phyloP scores from a whole-genome alignment of 2,113 vertebrate species.

The Dascyllus trimaculatus region DNA sequence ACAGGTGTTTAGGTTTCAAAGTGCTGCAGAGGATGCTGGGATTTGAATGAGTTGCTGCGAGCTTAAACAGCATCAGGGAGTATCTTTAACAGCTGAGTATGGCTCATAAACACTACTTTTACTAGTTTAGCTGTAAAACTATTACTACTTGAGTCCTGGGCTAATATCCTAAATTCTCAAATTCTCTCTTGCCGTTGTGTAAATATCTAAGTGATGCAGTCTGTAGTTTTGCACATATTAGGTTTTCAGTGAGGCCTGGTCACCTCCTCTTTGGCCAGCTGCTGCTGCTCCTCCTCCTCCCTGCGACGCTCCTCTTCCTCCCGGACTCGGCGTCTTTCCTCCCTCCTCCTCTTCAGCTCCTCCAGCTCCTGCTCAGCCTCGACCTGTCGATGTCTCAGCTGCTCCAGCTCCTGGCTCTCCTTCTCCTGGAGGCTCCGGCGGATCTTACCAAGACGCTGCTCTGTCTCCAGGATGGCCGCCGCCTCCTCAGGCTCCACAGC shows the following conservation, averaged over 20 bases:
- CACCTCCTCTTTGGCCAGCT: slow-evolving; percentile 85
- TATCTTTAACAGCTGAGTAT: neutral
- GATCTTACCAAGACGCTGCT: slow-evolving; percentile 86
- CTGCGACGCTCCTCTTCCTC: slow-evolving; percentile 76
- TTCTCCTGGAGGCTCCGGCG: slow-evolving; percentile 76
- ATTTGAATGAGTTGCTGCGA: too few relatives aligned
- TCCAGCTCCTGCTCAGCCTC: slow-evolving; percentile 83
- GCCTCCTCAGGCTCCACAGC: slow-evolving; percentile 67
- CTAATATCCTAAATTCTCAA: neutral
- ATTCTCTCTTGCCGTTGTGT: neutral
- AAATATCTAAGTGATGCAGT: neutral
- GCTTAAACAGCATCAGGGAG: neutral
- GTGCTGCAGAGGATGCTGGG: too few relatives aligned
- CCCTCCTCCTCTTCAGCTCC: slow-evolving; percentile 81
- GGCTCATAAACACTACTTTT: neutral
- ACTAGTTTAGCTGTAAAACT: neutral
- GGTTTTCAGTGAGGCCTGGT: neutral
- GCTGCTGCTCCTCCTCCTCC: slow-evolving; percentile 77
- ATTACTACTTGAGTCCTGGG: too few relatives aligned
- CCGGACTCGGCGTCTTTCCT: slow-evolving; percentile 72
- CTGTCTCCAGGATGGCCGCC: slow-evolving; percentile 68
- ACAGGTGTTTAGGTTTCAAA: too few relatives aligned
- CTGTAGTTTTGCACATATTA: neutral
- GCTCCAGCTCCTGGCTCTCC: slow-evolving; percentile 82
- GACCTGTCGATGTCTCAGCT: slow-evolving; percentile 61